These are phyloP conservation scores for Amitus sp. DNA, from an alignment of 2,888 invertebrate genomes.

Conservation along the genomic window DNA sequence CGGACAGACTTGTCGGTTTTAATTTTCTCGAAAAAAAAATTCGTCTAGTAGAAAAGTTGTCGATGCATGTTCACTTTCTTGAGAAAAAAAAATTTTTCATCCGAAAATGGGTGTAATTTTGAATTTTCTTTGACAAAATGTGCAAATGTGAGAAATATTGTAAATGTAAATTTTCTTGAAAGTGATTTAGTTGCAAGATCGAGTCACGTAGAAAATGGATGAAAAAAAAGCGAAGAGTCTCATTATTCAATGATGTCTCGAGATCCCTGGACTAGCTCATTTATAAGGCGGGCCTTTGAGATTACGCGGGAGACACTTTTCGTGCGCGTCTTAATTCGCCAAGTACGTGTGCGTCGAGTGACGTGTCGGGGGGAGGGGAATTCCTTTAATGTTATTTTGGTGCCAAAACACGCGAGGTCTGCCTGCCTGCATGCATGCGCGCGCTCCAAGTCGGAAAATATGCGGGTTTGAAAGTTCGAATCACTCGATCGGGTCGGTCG, in stretches of 20 bases:
- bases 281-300: not conserved
- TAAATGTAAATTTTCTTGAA: too few relatives aligned
- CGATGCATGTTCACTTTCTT: too few relatives aligned
- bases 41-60: too few relatives aligned
- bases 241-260: constrained; percentile 16
- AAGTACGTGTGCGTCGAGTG: constrained; percentile 41
- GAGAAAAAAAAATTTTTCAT: too few relatives aligned
- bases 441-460: constrained; percentile 52
- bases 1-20: too few relatives aligned
- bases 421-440: constrained; percentile 56
- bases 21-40: too few relatives aligned
- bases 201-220: constrained; percentile 5
- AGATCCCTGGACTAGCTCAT: not conserved
- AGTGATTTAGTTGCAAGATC: not conserved
- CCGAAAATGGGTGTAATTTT: too few relatives aligned
- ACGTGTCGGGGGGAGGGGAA: constrained; percentile 23
- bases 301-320: constrained; percentile 15
- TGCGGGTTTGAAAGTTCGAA: constrained; percentile 57
- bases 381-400: constrained; percentile 39
- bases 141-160: too few relatives aligned
- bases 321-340: constrained; percentile 46
- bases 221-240: too few relatives aligned
- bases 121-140: too few relatives aligned
- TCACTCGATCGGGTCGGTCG: constrained; percentile 38
- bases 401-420: constrained; percentile 37